These are phyloP conservation scores for Nemapogon koenigi DNA, from an alignment of 2,888 invertebrate genomes.

Conservation along the genomic window DNA sequence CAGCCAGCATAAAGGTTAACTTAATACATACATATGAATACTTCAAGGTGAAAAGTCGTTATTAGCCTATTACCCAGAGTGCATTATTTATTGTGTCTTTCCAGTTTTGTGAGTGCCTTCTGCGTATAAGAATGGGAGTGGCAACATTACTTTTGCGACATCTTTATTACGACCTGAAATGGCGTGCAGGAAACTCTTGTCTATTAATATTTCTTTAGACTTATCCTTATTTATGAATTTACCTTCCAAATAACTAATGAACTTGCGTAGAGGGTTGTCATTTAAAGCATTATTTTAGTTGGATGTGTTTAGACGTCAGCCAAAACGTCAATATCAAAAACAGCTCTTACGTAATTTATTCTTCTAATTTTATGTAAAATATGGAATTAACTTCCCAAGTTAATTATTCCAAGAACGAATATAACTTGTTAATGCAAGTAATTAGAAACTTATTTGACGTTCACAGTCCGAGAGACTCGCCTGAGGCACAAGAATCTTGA, in stretches of 20 bases:
- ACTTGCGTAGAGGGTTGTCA: too few relatives aligned
- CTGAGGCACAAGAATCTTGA: constrained; percentile 55
- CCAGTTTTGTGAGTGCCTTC: not conserved
- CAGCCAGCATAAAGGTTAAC: too few relatives aligned
- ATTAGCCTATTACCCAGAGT: not conserved
- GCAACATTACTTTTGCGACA: not conserved
- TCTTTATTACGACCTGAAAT: constrained; percentile 2
- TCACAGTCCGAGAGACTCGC: constrained; percentile 57
- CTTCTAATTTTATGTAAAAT: constrained; percentile 29
- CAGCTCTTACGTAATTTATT: too few relatives aligned
- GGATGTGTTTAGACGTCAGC: too few relatives aligned
- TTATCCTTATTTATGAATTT: not conserved
- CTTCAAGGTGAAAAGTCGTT: not conserved
- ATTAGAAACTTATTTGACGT: constrained; percentile 65
- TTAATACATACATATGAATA: too few relatives aligned
- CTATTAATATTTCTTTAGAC: constrained; percentile 3
- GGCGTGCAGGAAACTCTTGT: not conserved
- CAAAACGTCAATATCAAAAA: too few relatives aligned
- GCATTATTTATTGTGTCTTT: constrained; percentile 7
- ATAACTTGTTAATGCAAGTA: constrained; percentile 64
- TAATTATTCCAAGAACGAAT: constrained; percentile 59
- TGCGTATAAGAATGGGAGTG: not conserved
- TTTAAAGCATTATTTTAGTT: too few relatives aligned
- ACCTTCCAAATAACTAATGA: too few relatives aligned
- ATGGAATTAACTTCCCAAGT: constrained; percentile 48